phyloP scores from a whole-genome alignment of 2,888 invertebrate genomes.

The Leptopilina syphax region DNA sequence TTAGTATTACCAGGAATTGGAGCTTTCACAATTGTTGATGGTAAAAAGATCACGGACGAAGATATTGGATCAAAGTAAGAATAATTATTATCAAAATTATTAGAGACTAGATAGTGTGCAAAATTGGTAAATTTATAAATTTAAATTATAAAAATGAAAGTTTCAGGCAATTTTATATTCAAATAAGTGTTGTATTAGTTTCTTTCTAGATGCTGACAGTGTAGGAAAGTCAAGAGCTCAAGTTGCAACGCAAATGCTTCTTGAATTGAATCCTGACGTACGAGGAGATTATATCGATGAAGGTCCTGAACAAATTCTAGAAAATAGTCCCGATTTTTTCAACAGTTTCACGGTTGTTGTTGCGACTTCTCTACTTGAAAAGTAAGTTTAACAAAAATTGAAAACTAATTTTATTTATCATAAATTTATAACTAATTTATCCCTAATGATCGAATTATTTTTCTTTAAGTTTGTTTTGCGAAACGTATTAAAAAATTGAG shows the following conservation, averaged over 20 bases:
- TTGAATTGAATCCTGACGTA: constrained; percentile 96
- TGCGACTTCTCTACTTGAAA: constrained; percentile 87
- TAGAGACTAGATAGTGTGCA: too few species aligned
- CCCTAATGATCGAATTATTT: too few species aligned
- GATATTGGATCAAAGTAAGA: constrained; percentile 94
- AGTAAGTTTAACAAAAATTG: constrained; percentile 72
- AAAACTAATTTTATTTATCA: constrained; percentile 15
- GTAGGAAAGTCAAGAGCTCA: constrained; percentile 91
- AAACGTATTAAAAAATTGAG: too few species aligned
- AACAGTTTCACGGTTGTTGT: constrained; percentile 92
- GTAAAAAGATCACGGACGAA: constrained; percentile 90
- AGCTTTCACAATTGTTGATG: constrained; percentile 95
- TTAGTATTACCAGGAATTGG: constrained; percentile 96
- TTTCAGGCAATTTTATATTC: too few species aligned
- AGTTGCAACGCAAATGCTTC: constrained; percentile 87
- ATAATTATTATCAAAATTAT: not conserved
- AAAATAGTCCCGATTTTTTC: constrained; percentile 93
- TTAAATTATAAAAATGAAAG: too few species aligned
- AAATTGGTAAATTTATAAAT: too few species aligned
- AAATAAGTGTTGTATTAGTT: constrained; percentile 78
- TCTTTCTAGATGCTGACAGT: constrained; percentile 91
- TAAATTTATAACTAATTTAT: too few species aligned
- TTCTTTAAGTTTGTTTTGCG: not conserved
- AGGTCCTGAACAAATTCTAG: constrained; percentile 88
- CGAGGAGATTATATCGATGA: constrained; percentile 95